Evolutionary conservation across 2,888 invertebrate genomes (phyloP), one percentile per base, ranked within the genome.

Genomic region (Cyrtodaria siliqua): DNA sequence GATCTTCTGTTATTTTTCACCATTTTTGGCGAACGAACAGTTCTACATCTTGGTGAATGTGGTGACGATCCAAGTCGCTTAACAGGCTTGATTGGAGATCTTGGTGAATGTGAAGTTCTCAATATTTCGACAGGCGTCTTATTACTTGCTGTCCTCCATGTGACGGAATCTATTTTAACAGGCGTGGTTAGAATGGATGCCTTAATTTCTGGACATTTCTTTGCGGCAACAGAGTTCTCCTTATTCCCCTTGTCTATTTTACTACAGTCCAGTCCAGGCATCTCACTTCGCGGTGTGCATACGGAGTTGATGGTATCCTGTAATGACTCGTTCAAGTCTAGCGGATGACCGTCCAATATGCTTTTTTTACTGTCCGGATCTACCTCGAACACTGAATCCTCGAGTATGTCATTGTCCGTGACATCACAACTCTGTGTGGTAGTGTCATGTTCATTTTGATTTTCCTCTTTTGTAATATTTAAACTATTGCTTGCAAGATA

Each of bases 41-140:
- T 18, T 40, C 73, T 63, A 53, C 62, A 53, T 56, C 76, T 40
- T 33, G 80, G 80, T 2, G 80, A 80, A 26, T 73, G 72, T 16
- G 80, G 82, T 9, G 89, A 87, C n/a, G 86, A 82, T 44, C 78
- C 77, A 18, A 90, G 84, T 57, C 90, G 80, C 66, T 90, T 91
- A 20, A 89, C 83, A 9, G 88, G 87, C 62, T 90, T 90, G 8
- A 86, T 68, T 1, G 90, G 89, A 9, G 87, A 87, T 27, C 87
- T 76, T 8, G 82, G 79, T 23, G 79, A 75, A 27, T 70, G 79
- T 16, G 73, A 42, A 2, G 67, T 64, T 44, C 76, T 82, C 9
- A 84, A 50, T 0, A 86, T 59, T 40, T 85, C 76, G 26, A 85
- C 64, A 8, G 89, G 88, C 1, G 87, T 88, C 72, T 86, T 81